Evolutionary conservation across 2,888 invertebrate genomes (phyloP), one percentile per base, ranked within the genome.

Genomic region (Pristionchus entomophagus): DNA sequence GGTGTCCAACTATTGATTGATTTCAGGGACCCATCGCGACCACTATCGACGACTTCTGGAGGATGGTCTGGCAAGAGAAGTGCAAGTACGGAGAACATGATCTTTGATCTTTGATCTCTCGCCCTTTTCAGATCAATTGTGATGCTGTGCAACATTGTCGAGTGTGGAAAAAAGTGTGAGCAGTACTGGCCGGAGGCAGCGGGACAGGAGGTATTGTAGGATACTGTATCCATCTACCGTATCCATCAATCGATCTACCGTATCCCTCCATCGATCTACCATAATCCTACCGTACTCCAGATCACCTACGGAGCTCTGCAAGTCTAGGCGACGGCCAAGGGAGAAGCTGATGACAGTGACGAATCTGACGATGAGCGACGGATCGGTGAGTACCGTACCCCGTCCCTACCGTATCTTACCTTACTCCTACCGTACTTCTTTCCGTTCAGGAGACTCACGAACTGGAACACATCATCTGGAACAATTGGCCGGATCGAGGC

Each of bases 161-260:
- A 91, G 80, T 62, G 84, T 65, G 90, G 90, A 38, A 90, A 90
- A 87, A 91, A 91, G 86, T 91, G 91, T 84, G 91, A 91, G 82
- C 90, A 90, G 78, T 91, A 91, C 84, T 91, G 91, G 91, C 90
- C 91, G 38, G 87, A 87, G 5, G 51, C 69, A 5, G 87, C 78
- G n/a, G 86, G 87, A 17, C 32, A 59, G 29, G 82, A 82, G 59
- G 82, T 41, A 51, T 29, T 0, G 45, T 77, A 51, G 45, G 45
- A 45, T 45, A 45, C 45, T 45, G 45, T 45, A 45, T 45, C n/a
- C n/a, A n/a, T n/a, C n/a, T n/a, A n/a, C n/a, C n/a, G n/a, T n/a
- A n/a, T n/a, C n/a, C n/a, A n/a, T n/a, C n/a, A 4, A 69, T 29
- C 77, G 14, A 26, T 77, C 17, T 45, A 69, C 77, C 6, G 45